A percentile compares a stretch with the other conserved stretches of the same genome.
phyloP scores from a whole-genome alignment of 2,797 vertebrate species.

The Zonotrichia albicollis region DNA sequence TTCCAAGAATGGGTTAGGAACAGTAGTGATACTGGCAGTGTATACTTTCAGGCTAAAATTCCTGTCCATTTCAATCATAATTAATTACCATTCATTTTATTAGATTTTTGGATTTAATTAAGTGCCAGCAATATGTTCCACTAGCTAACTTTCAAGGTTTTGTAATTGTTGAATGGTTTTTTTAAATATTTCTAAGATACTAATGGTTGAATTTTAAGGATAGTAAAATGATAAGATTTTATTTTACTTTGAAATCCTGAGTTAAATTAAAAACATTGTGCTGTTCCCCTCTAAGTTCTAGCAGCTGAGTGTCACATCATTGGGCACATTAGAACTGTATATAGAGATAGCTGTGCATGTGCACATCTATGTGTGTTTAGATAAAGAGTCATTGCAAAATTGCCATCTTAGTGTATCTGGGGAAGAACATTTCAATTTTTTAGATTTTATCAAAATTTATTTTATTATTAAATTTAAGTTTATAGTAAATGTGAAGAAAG shows the following conservation, averaged over 20 bases:
- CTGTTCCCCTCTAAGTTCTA: neutral
- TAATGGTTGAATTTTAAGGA: slow-evolving; percentile 6
- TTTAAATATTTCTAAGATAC: neutral
- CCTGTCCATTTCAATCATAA: slow-evolving; percentile 80
- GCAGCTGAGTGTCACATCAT: neutral
- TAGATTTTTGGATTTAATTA: slow-evolving; percentile 71
- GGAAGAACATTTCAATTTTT: neutral
- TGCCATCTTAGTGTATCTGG: neutral
- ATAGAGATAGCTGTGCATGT: neutral
- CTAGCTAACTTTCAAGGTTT: slow-evolving; percentile 5
- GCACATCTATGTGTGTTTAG: neutral
- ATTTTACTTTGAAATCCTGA: slow-evolving; percentile 17
- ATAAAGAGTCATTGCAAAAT: neutral
- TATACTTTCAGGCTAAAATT: slow-evolving; percentile 74
- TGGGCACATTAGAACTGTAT: neutral
- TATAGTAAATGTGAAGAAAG: neutral
- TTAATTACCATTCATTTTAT: slow-evolving; percentile 70
- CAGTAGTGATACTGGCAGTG: slow-evolving; percentile 76
- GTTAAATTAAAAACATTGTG: slow-evolving; percentile 15
- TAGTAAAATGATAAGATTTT: neutral
- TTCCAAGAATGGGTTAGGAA: slow-evolving; percentile 62
- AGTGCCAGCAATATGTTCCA: slow-evolving; percentile 49
- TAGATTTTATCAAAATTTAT: neutral
- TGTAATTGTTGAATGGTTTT: neutral
- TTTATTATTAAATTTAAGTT: neutral